A percentile compares a stretch with the other conserved stretches of the same genome.
phyloP scores from a whole-genome alignment of 2,113 vertebrate genomes.

The Jaculus jaculus region DNA sequence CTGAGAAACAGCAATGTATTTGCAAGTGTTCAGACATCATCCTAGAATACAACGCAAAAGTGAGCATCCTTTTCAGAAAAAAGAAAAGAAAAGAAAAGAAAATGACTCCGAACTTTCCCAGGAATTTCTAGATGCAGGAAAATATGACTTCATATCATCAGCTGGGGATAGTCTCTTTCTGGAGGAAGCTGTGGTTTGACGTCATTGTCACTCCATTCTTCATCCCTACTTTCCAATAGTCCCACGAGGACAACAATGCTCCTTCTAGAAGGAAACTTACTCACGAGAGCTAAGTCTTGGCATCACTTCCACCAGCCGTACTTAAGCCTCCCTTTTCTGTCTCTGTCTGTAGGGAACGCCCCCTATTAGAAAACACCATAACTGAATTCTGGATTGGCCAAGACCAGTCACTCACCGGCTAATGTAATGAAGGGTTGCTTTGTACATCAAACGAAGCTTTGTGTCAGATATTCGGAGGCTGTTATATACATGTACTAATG shows the following conservation, averaged over 20 bases:
- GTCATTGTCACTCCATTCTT: neutral
- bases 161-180: neutral
- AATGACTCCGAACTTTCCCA: neutral
- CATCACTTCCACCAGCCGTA: neutral
- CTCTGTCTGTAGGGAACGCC: neutral
- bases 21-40: neutral
- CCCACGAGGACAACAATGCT: neutral
- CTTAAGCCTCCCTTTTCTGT: neutral
- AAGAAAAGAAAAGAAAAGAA: conserved; percentile 13
- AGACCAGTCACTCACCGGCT: conserved; percentile 33
- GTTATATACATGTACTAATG: neutral
- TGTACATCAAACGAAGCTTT: neutral
- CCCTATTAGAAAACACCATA: conserved; percentile 28
- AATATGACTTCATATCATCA: neutral
- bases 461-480: conserved; percentile 19
- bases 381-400: conserved; percentile 44
- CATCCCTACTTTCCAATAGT: neutral
- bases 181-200: neutral
- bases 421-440: conserved; percentile 18
- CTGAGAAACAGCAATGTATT: neutral
- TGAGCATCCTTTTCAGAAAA: neutral
- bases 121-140: neutral
- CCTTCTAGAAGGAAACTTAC: neutral
- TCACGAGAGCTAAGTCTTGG: neutral
- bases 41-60: neutral